Base-by-base conservation (phyloP, 2,113 vertebrate species). In the Naja naja region DNA sequence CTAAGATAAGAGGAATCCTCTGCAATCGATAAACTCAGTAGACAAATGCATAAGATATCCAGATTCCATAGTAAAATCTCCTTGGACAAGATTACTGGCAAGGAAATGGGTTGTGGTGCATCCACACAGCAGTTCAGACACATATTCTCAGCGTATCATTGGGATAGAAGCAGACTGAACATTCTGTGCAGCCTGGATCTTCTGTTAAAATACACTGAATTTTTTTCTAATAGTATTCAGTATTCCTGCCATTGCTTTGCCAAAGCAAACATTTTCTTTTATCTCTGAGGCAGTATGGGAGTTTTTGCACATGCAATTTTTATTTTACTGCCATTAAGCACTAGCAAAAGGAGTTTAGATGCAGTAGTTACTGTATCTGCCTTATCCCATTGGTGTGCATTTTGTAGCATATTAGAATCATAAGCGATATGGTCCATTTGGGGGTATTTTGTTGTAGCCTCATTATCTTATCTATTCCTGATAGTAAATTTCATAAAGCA, bases 401-500 rank as follows among this genome's bases (percentile, higher is more conserved):
- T 94, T 92, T 94, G 53, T 11, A 90, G 27, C 4, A 0, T 25
- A 4, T 91, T 89, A 53, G 3, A 92, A 4, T 94, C 91, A 81
- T 45, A 55, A 92, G 52, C 11, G 90, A 87, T 52, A 89, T 34
- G 85, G 91, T 92, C 55, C 0, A n/a, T n/a, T 94, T 96, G 81
- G 56, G 3, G 45, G 2, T 39, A 10, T 25, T 95, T 95, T 94
- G 14, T 43, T 90, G 30, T 43, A 91, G 5, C 58, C 14, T 20
- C 3, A 23, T 92, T 56, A 54, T 53, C 22, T 91, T 85, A 1
- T 2, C 1, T 74, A 64, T 92, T 69, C 91, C 91, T 22, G 58
- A 30, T 64, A 87, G 88, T 92, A 12, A 92, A 20, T 90, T 93
- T 27, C 3, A 91, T 88, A 93, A 96, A 56, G 11, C 89, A 69